Base-by-base conservation (phyloP, 1,140 invertebrate species). In the Caenorhabditis tropicalis region DNA sequence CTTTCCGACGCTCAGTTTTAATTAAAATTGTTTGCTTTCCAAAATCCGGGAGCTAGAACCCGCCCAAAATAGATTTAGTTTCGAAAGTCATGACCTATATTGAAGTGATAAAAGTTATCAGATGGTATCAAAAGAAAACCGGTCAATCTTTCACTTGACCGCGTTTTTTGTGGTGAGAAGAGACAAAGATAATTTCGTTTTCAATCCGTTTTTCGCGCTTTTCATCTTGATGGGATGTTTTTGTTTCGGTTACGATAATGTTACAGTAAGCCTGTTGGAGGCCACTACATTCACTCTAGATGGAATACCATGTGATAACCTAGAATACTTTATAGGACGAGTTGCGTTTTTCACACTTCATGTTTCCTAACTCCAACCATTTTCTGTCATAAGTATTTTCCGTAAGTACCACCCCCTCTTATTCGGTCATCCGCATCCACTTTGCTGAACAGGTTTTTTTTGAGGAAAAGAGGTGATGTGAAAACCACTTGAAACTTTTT, bases 401-500 rank as follows among this genome's bases (percentile, higher is more conserved):
- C 65, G 33, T 74, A 46, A 74, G 36, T 43, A 74, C 33, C 65
- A 43, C 65, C 43, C 65, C 65, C 65, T 43, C 65, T 74, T 24
- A 24, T 43, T 74, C 65, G 6, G 31, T 36, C 58, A 19, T n/a
- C 65, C 65, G 43, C 60, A 36, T 70, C 7, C 21, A 24, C 49
- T n/a, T 16, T 6, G n/a, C 6, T 43, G 65, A 46, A 74, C 65
- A 74, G 65, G 65, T 74, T 74, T 29, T 43, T 19, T 5, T 19
- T 51, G 15, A 5, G 48, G n/a, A 51, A 4, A 51, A 43, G 39
- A 12, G 58, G 58, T 36, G 31, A 65, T n/a, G 9, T 16, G 58
- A 74, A 70, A 70, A 36, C 60, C 65, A 46, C 65, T 74, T 43
- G 21, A 74, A 43, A 74, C 65, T 43, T 21, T 74, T 74, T 74